Evolutionary conservation across 2,888 invertebrate genomes (phyloP), one percentile per base, ranked within the genome.

Genomic region (Leucozona laternaria): DNA sequence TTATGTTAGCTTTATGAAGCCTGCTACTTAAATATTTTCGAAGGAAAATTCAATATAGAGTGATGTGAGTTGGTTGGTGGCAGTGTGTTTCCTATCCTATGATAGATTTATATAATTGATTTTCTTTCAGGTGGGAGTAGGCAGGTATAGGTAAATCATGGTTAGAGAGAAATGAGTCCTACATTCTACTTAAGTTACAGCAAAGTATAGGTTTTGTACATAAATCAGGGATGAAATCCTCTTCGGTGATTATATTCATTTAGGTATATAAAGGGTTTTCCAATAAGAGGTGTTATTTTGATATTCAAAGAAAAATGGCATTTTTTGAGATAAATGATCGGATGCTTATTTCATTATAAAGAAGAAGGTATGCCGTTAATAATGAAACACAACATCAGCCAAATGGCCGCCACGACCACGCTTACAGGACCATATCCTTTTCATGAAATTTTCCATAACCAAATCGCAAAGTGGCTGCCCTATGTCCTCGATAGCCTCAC

Each of bases 1-100:
- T 62, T 66, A 20, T 66, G 48, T 66, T 66, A 45, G 66, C 31
- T 48, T 66, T 66, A 66, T 66, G 66, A 48, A 66, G 66, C 48
- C 31, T 48, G 66, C 48, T 31, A 66, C 66, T 66, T 48, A 48
- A 66, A 66, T 31, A 20, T 34, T 20, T 66, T 15, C 20, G 34
- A 20, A 15, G 31, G 15, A 66, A 66, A 66, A 66, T 34, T 48
- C 48, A 66, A 66, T 66, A 66, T 48, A 34, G 34, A 66, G 31
- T 48, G 20, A 48, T n/a, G n/a, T n/a, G n/a, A 31, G 31, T 31
- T 13, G 31, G 31, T 48, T 66, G 48, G 20, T 31, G 40, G 40
- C 37, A 7, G 40, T 15, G 37, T 22, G 15, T n/a, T 53, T 28
- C 22, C 15, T 60, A 37, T 28, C 22, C 15, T 60, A 37, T 2